These are phyloP conservation scores for Zaprionus taronus DNA, from an alignment of 1,140 invertebrate species.

Conservation along the genomic window DNA sequence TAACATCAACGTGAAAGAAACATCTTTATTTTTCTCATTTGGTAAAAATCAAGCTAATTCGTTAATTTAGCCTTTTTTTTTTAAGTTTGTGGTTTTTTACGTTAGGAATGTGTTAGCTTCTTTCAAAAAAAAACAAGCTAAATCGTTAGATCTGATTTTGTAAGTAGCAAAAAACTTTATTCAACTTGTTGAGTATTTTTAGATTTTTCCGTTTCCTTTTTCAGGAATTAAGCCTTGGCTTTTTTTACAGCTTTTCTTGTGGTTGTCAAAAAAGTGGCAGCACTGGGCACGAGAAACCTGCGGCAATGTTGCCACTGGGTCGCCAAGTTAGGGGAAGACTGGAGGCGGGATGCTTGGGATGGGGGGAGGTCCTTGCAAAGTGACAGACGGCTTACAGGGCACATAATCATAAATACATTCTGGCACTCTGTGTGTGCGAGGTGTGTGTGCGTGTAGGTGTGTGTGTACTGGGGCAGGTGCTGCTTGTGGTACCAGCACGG, in stretches of 20 bases:
- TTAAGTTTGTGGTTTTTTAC: no score
- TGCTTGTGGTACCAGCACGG: background rate
- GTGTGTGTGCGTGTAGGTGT: background rate
- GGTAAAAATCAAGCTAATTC: no score
- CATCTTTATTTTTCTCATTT: no score
- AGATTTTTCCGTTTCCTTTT: no score
- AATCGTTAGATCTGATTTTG: no score
- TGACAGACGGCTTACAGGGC: conserved; percentile 4
- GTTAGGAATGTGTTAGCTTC: no score
- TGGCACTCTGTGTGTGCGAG: background rate
- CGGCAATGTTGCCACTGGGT: conserved; percentile 4
- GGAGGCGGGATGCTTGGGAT: background rate
- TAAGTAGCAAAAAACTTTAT: no score
- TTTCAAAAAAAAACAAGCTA: no score
- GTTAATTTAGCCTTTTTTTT: no score
- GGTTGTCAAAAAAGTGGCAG: conserved; percentile 10
- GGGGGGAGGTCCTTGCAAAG: background rate
- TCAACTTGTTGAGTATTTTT: no score
- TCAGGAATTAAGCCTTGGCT: no score
- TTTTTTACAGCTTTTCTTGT: background rate
- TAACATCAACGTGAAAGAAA: no score
- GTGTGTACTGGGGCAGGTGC: conserved; percentile 5
- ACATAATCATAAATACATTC: conserved; percentile 5
- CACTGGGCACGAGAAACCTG: background rate
- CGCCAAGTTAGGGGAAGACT: background rate